phyloP scores from a whole-genome alignment of 2,113 vertebrate genomes.

The Spheniscus mendiculus region DNA sequence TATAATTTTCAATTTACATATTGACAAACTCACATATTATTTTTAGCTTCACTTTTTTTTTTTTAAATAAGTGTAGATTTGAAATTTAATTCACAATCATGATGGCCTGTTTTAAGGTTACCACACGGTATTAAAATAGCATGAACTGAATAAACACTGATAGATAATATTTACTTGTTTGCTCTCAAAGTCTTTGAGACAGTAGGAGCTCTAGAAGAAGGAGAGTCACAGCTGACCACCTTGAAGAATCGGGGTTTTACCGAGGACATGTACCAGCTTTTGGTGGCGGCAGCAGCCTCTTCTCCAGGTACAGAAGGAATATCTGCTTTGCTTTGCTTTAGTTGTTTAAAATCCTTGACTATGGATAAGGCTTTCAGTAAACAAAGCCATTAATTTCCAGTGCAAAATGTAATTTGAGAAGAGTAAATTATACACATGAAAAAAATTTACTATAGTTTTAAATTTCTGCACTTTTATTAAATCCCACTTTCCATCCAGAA shows the following conservation, averaged over 20 bases:
- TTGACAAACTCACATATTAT: not conserved
- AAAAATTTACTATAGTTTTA: not conserved
- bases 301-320: not conserved
- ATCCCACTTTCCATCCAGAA: not conserved
- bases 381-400: not conserved
- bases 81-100: not conserved
- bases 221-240: not conserved
- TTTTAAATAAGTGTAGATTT: not conserved
- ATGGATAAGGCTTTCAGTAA: not conserved
- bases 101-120: not conserved
- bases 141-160: not conserved
- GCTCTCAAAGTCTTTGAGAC: not conserved
- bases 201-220: not conserved
- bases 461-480: not conserved
- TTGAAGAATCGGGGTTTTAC: not conserved
- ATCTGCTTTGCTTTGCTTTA: not conserved
- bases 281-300: not conserved
- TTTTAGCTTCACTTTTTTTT: not conserved
- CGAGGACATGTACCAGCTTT: not conserved
- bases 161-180: not conserved
- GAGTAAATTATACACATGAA: not conserved
- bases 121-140: not conserved
- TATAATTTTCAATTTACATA: not conserved
- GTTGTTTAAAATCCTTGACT: not conserved
- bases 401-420: not conserved